Conservation (phyloP, 53 echinoderm and acorn worm species). For the Mesocentrotus franciscanus region DNA sequence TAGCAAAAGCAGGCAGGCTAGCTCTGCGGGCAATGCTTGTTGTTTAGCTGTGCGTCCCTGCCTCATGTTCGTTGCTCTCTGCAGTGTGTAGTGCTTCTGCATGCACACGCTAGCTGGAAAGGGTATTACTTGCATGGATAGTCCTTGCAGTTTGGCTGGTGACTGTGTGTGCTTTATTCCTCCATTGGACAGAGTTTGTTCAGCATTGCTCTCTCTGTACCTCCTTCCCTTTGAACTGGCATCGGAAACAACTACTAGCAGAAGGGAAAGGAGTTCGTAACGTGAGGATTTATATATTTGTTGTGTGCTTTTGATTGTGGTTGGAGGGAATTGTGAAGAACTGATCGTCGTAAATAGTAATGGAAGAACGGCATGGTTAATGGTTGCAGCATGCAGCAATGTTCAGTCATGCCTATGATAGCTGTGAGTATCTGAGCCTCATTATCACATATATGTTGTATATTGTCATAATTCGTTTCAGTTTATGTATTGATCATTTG, state of each 20-base stretch:
- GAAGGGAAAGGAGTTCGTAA: constrained; percentile 25
- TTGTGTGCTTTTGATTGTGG: constrained; percentile 18
- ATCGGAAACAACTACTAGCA: background rate
- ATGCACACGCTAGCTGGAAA: constrained; percentile 43
- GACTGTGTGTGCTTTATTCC: background rate
- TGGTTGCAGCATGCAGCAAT: constrained; percentile 45
- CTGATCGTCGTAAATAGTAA: constrained; percentile 8
- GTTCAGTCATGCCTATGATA: constrained; percentile 58
- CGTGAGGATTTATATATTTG: constrained; percentile 39
- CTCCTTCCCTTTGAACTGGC: background rate
- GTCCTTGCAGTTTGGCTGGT: background rate
- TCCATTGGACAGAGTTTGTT: constrained; percentile 13
- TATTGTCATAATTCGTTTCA: background rate
- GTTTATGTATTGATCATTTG: background rate
- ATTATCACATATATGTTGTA: background rate
- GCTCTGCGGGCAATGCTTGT: constrained; percentile 22
- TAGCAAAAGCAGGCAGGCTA: constrained; percentile 34
- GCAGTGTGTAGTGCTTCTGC: constrained; percentile 1
- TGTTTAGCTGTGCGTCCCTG: constrained; percentile 34
- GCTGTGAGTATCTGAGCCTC: constrained; percentile 21
- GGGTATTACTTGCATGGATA: constrained; percentile 21
- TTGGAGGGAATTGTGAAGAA: background rate
- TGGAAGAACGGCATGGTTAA: constrained; percentile 50
- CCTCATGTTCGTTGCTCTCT: constrained; percentile 5
- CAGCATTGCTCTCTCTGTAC: background rate